A percentile compares a stretch with the other conserved stretches of the same genome.
These are phyloP conservation scores for Furcula furcula DNA, from an alignment of 2,888 invertebrate genomes.

Conservation along the genomic window DNA sequence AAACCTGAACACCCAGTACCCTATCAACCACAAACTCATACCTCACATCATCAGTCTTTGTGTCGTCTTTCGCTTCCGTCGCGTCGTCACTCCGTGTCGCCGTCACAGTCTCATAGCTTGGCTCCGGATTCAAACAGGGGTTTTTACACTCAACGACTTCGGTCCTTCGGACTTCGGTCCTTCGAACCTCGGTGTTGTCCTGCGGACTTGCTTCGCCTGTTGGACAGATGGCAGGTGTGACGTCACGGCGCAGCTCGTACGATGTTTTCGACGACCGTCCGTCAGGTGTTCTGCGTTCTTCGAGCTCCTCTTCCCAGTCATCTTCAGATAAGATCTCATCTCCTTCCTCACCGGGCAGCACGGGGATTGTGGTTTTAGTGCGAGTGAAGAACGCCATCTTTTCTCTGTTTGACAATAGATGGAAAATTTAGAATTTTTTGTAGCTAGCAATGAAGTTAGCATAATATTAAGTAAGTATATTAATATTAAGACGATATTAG, in stretches of 20 bases:
- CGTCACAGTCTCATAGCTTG: slow-evolving; percentile 36
- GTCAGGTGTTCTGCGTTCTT: slow-evolving; percentile 70
- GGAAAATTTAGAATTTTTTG: too few species aligned
- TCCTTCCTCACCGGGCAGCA: slow-evolving; percentile 85
- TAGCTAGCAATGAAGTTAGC: too few species aligned
- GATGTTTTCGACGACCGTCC: slow-evolving; percentile 73
- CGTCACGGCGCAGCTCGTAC: slow-evolving; percentile 57
- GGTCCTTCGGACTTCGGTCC: too few species aligned
- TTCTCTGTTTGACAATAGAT: slow-evolving; percentile 87
- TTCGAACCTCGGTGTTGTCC: too few species aligned
- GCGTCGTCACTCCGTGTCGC: slow-evolving; percentile 9
- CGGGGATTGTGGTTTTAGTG: slow-evolving; percentile 88
- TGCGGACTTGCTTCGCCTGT: slow-evolving; percentile 6
- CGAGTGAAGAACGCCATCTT: slow-evolving; percentile 98
- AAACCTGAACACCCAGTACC: slow-evolving; percentile 92
- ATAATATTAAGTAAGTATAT: too few species aligned
- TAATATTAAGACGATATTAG: too few species aligned
- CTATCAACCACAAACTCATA: slow-evolving; percentile 93
- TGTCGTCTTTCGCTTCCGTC: slow-evolving; percentile 50
- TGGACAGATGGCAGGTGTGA: slow-evolving; percentile 1
- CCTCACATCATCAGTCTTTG: slow-evolving; percentile 80
- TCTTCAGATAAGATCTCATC: slow-evolving; percentile 66
- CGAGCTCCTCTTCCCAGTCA: slow-evolving; percentile 73
- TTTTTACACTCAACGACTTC: slow-evolving; percentile 65
- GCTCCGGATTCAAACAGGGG: slow-evolving; percentile 48